Evolutionary conservation across 2,113 vertebrate species (phyloP), one percentile per base, ranked within the genome.

Genomic region (Cyprinodon variegatus): DNA sequence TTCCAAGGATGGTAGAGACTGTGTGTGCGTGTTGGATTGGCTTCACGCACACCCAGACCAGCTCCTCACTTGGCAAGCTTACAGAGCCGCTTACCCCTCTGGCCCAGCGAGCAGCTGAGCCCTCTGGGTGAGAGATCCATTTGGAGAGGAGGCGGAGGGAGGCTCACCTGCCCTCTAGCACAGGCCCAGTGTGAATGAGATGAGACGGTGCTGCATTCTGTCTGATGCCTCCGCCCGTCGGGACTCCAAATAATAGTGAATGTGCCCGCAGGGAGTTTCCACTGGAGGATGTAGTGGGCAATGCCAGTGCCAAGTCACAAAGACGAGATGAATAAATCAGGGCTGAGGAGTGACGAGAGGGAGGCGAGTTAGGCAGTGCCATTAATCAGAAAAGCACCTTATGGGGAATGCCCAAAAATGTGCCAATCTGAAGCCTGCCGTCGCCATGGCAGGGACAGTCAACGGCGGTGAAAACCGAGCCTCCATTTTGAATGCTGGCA

Each of bases 51-150:
- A 84, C 85, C 60, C 88, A 74, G 78, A 83, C 89, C 86, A 75
- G 78, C 38, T 83, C 89, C 76, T 77, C 79, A 50, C 85, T 93
- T 94, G 93, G 90, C 92, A 91, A 80, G 36, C 73, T 59, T 79
- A 84, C 88, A 91, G 81, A 88, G 86, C 83, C 68, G 78, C 91
- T 90, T 88, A 89, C 84, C 89, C 85, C 90, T 89, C 86, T 88
- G 83, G 91, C 87, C 91, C 88, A 87, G 67, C 81, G 45, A 88
- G 86, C 92, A 94, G 92, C 92, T 93, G 92, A 93, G 91, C 89
- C 91, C 88, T 88, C 78, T 82, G 90, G 90, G 88, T 91, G 86
- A 85, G 84, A 76, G 83, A 84, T 88, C 86, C 86, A 90, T 86
- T 88, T 88, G 88, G 87, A 90, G 87, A 80, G 75, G 79, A 83